phyloP scores from a whole-genome alignment of 2,113 vertebrate genomes.

The Plestiodon gilberti region DNA sequence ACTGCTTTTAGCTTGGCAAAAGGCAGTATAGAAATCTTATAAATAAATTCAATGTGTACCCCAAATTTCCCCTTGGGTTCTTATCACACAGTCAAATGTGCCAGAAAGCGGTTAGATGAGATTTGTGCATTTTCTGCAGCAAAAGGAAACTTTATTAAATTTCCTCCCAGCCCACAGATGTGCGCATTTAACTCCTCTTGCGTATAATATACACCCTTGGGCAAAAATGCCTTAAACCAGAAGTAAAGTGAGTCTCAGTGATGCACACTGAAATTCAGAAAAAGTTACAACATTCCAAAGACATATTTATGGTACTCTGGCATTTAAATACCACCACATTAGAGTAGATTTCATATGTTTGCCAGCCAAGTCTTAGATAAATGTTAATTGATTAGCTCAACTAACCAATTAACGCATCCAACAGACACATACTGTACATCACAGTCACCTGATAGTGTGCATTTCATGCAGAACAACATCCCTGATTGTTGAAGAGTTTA shows the following conservation, averaged over 20 bases:
- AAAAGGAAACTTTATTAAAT: background rate
- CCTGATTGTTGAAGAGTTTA: background rate
- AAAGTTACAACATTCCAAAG: background rate
- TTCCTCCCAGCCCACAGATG: too few relatives aligned
- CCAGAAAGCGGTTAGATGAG: background rate
- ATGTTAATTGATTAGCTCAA: background rate
- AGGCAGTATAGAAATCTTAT: too few relatives aligned
- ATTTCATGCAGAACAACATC: background rate
- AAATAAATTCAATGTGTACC: background rate
- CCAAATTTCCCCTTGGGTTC: background rate
- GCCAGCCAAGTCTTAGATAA: background rate
- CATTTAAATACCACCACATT: background rate
- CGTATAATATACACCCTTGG: too few relatives aligned
- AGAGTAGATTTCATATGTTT: background rate
- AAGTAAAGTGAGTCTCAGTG: background rate
- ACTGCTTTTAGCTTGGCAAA: too few relatives aligned
- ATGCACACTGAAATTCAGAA: background rate
- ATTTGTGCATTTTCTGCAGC: background rate
- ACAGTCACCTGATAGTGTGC: background rate
- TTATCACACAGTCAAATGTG: background rate
- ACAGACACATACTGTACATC: background rate
- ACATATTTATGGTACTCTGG: background rate
- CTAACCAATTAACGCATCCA: background rate
- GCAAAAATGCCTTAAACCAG: too few relatives aligned
- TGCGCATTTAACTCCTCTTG: too few relatives aligned